Evolutionary conservation across 2,888 invertebrate species (phyloP).

Genomic region (Nebria brevicollis): DNA sequence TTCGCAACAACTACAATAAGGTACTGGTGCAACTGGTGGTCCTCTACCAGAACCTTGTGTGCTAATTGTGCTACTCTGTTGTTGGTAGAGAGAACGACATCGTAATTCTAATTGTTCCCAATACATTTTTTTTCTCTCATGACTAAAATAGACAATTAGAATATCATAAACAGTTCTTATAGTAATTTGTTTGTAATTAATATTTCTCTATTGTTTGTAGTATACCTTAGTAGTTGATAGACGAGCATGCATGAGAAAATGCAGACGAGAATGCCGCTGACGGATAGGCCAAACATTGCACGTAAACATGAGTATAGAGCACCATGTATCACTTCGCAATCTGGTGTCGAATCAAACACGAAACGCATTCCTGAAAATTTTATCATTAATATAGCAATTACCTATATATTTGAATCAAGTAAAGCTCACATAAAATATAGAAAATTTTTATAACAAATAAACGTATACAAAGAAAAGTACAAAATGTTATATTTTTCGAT

Average conservation of each 20-base stretch:
- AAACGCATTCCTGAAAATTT: constrained; percentile 73
- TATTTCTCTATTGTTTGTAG: constrained; percentile 15
- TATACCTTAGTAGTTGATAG: constrained; percentile 83
- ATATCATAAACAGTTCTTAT: background rate
- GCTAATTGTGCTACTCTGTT: constrained; percentile 61
- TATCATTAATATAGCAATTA: constrained; percentile 39
- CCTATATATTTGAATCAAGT: constrained; percentile 17
- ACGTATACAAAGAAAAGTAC: no score
- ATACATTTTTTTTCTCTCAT: constrained; percentile 94
- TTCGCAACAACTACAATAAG: constrained; percentile 75
- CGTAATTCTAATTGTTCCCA: constrained; percentile 91
- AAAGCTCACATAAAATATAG: no score
- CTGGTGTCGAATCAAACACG: constrained; percentile 86
- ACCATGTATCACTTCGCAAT: constrained; percentile 91
- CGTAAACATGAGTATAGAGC: constrained; percentile 87
- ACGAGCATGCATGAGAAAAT: constrained; percentile 94
- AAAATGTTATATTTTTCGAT: no score
- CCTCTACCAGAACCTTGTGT: constrained; percentile 61
- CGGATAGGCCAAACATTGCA: constrained; percentile 90
- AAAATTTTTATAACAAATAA: no score
- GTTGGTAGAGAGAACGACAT: constrained; percentile 81
- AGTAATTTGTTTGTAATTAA: constrained; percentile 4
- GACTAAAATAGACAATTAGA: constrained; percentile 66
- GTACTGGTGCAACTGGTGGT: constrained; percentile 62
- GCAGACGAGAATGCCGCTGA: constrained; percentile 88